These are phyloP conservation scores for Pholis gunnellus DNA, from an alignment of 2,113 vertebrate species.

Conservation along the genomic window DNA sequence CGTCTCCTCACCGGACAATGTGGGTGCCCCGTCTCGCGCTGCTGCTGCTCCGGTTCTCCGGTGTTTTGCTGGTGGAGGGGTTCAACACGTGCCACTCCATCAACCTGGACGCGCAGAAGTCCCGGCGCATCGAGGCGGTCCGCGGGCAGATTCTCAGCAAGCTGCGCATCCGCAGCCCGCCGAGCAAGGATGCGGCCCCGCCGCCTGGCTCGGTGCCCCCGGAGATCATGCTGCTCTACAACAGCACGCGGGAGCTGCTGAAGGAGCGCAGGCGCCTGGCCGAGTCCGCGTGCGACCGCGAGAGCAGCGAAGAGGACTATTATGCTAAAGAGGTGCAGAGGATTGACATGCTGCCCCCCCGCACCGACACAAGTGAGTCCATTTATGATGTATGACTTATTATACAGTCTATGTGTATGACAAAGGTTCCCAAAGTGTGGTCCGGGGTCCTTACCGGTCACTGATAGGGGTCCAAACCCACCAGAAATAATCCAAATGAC, in stretches of 20 bases:
- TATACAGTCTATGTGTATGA: too few species aligned
- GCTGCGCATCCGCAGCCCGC: conserved; percentile 95
- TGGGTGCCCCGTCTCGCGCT: conserved; percentile 79
- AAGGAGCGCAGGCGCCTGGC: conserved; percentile 88
- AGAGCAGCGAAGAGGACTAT: conserved; percentile 98
- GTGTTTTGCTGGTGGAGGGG: conserved; percentile 85
- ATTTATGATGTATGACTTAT: background rate
- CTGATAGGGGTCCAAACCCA: background rate
- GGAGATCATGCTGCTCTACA: conserved; percentile 97
- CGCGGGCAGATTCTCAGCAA: conserved; percentile 99
- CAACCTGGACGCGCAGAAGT: conserved; percentile 97
- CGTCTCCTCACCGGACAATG: conserved; percentile 63
- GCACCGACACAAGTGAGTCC: conserved; percentile 83
- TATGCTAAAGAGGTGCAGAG: conserved; percentile 99
- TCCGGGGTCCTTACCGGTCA: background rate
- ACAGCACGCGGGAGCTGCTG: conserved; percentile 97
- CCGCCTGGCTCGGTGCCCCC: conserved; percentile 87
- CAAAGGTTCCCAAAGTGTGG: background rate
- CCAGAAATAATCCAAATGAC: background rate
- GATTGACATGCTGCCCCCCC: conserved; percentile 91
- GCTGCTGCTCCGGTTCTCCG: conserved; percentile 90
- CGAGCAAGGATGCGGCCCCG: conserved; percentile 81
- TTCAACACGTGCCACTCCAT: conserved; percentile 97
- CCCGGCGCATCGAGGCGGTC: conserved; percentile 98
- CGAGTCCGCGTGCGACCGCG: conserved; percentile 91